Percentiles rank a stretch among this genome's conserved stretches.
Conservation (phyloP, 2,797 vertebrate genomes). For the Sebastes minor region DNA sequence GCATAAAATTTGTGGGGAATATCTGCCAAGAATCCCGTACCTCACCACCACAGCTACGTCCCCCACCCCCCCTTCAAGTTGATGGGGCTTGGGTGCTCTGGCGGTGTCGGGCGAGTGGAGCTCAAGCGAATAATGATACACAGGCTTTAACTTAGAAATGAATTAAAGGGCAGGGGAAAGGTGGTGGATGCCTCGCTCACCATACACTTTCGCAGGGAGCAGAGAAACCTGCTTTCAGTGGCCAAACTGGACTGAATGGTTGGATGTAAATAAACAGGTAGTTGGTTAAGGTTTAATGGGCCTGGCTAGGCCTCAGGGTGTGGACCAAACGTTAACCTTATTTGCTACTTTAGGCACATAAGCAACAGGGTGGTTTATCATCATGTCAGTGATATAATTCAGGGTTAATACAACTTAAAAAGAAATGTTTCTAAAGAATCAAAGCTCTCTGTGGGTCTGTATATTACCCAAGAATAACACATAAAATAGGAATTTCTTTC, state of each 20-base stretch:
- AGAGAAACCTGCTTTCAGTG: slow-evolving; percentile 22
- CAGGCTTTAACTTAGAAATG: slow-evolving; percentile 80
- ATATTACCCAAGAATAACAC: not conserved
- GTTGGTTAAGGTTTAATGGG: slow-evolving; percentile 53
- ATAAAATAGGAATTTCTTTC: not conserved
- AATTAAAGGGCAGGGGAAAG: slow-evolving; percentile 79
- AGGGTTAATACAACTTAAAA: slow-evolving; percentile 24
- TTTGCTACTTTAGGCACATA: slow-evolving; percentile 44
- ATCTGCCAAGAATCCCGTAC: slow-evolving; percentile 80
- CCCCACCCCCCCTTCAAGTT: slow-evolving; percentile 43
- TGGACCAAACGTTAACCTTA: slow-evolving; percentile 61
- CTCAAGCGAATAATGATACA: slow-evolving; percentile 81
- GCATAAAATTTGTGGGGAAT: slow-evolving; percentile 81
- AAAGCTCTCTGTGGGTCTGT: not conserved
- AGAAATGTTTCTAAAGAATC: slow-evolving; percentile 3
- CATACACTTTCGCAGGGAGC: slow-evolving; percentile 43
- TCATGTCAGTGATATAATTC: not conserved
- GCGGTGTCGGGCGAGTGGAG: slow-evolving; percentile 64
- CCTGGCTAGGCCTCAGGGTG: slow-evolving; percentile 39
- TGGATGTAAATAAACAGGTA: slow-evolving; percentile 35
- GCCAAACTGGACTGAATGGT: not conserved
- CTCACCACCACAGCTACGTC: slow-evolving; percentile 44
- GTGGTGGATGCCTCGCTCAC: slow-evolving; percentile 54
- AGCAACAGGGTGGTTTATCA: not conserved
- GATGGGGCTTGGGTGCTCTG: slow-evolving; percentile 73